phyloP scores from a whole-genome alignment of 64 coral and sea anemone genomes.

The Hydrozoanthus tunicans region DNA sequence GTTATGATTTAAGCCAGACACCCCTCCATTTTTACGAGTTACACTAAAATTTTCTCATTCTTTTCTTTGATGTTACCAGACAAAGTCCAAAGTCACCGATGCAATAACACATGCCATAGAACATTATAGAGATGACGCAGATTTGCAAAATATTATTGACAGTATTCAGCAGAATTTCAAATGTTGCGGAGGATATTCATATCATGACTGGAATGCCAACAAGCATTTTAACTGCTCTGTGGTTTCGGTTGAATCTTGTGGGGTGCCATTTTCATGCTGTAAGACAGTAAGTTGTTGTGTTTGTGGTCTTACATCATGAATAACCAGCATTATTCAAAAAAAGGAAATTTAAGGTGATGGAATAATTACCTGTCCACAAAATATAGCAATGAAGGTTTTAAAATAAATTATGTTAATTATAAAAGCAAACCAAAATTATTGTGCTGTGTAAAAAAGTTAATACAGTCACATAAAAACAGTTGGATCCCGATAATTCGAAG shows the following conservation, averaged over 20 bases:
- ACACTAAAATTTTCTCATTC: neutral
- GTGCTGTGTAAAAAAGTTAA: too few species aligned
- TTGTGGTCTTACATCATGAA: too few species aligned
- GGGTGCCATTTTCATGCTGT: constrained; percentile 89
- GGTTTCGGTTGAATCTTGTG: constrained; percentile 77
- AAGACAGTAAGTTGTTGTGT: constrained; percentile 24
- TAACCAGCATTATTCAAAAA: too few species aligned
- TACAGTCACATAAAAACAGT: too few species aligned
- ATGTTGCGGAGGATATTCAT: constrained; percentile 86
- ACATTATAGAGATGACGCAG: constrained; percentile 80
- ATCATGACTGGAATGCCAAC: constrained; percentile 91
- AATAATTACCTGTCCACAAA: too few species aligned
- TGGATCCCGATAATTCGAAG: too few species aligned
- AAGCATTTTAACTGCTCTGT: constrained; percentile 80
- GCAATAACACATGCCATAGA: constrained; percentile 65
- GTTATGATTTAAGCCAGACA: too few species aligned
- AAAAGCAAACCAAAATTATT: too few species aligned
- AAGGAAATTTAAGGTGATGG: too few species aligned
- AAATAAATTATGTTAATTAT: too few species aligned
- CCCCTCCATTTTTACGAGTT: too few species aligned
- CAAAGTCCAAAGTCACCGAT: constrained; percentile 59
- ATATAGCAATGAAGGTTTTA: too few species aligned
- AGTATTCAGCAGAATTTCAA: constrained; percentile 77
- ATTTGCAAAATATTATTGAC: constrained; percentile 87
- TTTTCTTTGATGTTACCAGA: constrained; percentile 5